Base-by-base conservation (phyloP, 2,113 vertebrate species). In the Octodon degus region DNA sequence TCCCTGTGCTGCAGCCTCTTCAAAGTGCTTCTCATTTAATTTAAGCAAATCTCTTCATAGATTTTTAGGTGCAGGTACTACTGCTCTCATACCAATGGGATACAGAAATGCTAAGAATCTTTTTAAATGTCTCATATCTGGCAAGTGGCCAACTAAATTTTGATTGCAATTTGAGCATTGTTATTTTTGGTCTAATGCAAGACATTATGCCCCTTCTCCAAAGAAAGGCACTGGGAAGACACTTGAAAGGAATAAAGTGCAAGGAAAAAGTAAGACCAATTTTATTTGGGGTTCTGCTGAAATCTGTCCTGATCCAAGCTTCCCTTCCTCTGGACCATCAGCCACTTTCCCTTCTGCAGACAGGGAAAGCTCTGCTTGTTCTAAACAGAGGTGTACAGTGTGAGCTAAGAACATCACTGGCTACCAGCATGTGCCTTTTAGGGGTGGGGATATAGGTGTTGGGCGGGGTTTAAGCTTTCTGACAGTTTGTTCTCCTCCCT, bases 321-420 rank as follows among this genome's bases (percentile, higher is more conserved):
- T 87, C 27, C 22, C 11, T 83, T 12, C 12, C 40, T 14, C 74
- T 77, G 25, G 43, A 77, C 43, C 13, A 16, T 30, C 12, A 10
- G 6, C 25, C 25, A 8, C 25, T 17, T 30, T 24, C 12, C 5
- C 25, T 12, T 50, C 12, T 17, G 12, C 3, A 50, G 32, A 88
- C 0, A 53, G 24, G 0, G 5, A 0, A 12, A 34, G 13, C 62
- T 10, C 50, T 40, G 3, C 70, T 58, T 11, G 24, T 17, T 62
- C 62, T 70, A 24, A 58, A 89, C 83, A 85, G 24, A 72, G 12
- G 10, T n/a, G 24, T 13, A 34, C 1, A 40, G 34, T 3, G 19
- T 9, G 1, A 84, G 81, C 27, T 27, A 47, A 60, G 90, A 40
- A 63, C 76, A 92, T 47, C 63, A 65, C 37, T 90, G 63, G 60